A percentile compares a stretch with the other conserved stretches of the same genome.
These are phyloP conservation scores for Etia nguti DNA, from an alignment of 2,113 vertebrate species.

Conservation along the genomic window DNA sequence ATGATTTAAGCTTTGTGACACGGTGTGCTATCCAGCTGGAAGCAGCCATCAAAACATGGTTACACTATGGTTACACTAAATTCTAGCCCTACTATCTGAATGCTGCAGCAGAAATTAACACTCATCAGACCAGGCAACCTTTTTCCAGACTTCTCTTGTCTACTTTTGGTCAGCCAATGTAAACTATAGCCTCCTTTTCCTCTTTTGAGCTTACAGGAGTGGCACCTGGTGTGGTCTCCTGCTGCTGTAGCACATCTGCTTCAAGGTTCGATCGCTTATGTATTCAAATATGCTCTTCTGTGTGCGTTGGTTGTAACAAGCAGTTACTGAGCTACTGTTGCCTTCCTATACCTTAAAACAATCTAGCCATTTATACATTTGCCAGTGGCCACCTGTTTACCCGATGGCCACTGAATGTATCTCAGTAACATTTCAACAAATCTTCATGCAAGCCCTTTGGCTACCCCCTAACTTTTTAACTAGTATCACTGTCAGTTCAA, in stretches of 20 bases:
- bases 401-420: no score
- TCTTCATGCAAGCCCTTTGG: not conserved
- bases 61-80: not conserved
- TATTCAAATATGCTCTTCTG: not conserved
- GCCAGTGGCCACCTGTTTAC: no score
- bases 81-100: not conserved
- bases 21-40: not conserved
- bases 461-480: not conserved
- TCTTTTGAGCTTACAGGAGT: not conserved
- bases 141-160: not conserved
- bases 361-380: fast-evolving
- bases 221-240: not conserved
- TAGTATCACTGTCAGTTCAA: not conserved
- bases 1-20: not conserved
- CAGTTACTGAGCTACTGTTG: not conserved
- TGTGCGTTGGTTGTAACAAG: not conserved
- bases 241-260: not conserved
- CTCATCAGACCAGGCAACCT: not conserved
- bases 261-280: not conserved
- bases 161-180: not conserved
- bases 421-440: not conserved
- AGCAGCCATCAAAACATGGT: not conserved
- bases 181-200: not conserved
- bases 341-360: not conserved
- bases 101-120: not conserved